phyloP scores from a whole-genome alignment of 2,888 invertebrate species.

The Dioctria linearis region DNA sequence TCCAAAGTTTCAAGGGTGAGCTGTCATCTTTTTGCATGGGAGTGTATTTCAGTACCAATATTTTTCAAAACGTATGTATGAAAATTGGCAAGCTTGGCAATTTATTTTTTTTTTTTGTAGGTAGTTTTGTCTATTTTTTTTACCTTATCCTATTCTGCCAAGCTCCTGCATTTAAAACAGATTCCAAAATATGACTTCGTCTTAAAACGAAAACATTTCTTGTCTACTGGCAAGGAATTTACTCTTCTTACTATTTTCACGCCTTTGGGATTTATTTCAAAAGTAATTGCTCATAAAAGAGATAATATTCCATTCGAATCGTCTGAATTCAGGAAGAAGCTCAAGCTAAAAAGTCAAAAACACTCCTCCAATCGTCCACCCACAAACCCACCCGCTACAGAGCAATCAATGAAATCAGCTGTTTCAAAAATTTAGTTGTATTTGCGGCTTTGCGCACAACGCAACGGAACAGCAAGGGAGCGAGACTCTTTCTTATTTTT shows the following conservation, averaged over 20 bases:
- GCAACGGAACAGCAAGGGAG: not conserved
- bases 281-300: not conserved
- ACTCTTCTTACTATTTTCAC: not conserved
- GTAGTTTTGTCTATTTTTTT: too few relatives aligned
- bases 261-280: too few relatives aligned
- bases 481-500: not conserved
- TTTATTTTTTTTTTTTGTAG: too few relatives aligned
- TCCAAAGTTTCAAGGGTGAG: too few relatives aligned
- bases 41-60: too few relatives aligned
- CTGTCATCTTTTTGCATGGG: too few relatives aligned
- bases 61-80: too few relatives aligned
- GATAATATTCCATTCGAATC: not conserved
- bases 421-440: not conserved
- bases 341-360: not conserved
- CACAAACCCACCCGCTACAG: not conserved
- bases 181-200: not conserved
- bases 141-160: too few relatives aligned
- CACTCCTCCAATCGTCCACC: too few relatives aligned
- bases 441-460: not conserved
- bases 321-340: not conserved
- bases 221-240: not conserved
- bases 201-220: not conserved
- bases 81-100: too few relatives aligned
- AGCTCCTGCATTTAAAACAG: too few relatives aligned
- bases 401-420: constrained; percentile 35